phyloP scores from a whole-genome alignment of 2,888 invertebrate genomes.

The Hoplodrina ambigua region DNA sequence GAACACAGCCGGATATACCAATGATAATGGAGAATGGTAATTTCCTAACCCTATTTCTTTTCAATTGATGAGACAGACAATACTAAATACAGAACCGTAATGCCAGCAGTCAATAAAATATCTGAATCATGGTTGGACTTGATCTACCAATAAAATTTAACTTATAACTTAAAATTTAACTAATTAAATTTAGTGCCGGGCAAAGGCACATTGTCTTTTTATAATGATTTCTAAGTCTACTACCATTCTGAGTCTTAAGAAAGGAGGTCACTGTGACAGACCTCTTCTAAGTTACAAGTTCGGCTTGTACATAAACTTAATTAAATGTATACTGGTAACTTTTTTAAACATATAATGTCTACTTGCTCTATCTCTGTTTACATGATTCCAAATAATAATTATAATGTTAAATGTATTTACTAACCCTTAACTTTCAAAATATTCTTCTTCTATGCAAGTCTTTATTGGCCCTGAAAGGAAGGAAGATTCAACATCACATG shows the following conservation, averaged over 20 bases:
- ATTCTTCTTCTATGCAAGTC: slow-evolving; percentile 42
- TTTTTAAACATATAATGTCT: background rate
- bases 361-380: background rate
- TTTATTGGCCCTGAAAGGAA: slow-evolving; percentile 26
- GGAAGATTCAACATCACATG: slow-evolving; percentile 19
- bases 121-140: too few relatives aligned
- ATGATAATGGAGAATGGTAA: slow-evolving; percentile 78
- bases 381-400: background rate
- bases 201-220: too few relatives aligned
- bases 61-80: background rate
- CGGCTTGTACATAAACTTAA: too few relatives aligned
- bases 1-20: slow-evolving; percentile 80
- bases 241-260: too few relatives aligned
- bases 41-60: background rate
- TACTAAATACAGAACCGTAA: too few relatives aligned
- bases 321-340: background rate
- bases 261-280: too few relatives aligned
- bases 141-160: too few relatives aligned
- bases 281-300: background rate
- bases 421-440: slow-evolving; percentile 2
- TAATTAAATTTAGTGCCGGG: too few relatives aligned
- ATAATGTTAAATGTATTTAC: background rate
- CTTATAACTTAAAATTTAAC: too few relatives aligned
- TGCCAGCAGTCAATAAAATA: too few relatives aligned
- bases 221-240: too few relatives aligned